phyloP scores from a whole-genome alignment of 2,113 vertebrate genomes.

The Chloroceryle aenea region DNA sequence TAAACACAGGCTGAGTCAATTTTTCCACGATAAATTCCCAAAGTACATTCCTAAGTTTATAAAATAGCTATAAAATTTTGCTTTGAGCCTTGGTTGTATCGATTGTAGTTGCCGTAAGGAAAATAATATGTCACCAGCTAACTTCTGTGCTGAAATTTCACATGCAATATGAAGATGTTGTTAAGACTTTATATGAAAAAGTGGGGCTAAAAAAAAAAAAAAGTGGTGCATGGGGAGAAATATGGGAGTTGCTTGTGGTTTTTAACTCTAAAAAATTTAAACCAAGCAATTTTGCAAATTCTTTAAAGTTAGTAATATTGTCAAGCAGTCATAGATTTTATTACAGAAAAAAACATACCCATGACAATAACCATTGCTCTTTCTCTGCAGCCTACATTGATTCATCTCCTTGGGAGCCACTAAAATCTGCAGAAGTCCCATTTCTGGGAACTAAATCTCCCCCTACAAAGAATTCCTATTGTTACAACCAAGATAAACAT shows the following conservation, averaged over 20 bases:
- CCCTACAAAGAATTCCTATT: not conserved
- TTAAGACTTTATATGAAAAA: not conserved
- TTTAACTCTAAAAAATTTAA: not conserved
- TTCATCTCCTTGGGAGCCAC: not conserved
- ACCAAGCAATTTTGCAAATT: not conserved
- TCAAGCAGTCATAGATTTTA: not conserved
- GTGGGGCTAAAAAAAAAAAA: not conserved
- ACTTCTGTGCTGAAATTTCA: not conserved
- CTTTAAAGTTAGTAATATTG: not conserved
- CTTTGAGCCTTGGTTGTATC: not conserved
- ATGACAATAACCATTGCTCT: not conserved
- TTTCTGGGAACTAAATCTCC: not conserved
- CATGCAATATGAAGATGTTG: not conserved
- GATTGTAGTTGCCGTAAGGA: not conserved
- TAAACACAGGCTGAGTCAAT: not conserved
- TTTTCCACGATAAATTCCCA: not conserved
- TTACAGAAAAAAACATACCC: not conserved
- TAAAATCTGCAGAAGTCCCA: not conserved
- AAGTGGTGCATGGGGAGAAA: not conserved
- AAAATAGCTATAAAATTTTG: not conserved
- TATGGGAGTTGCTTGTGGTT: not conserved
- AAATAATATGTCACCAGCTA: not conserved
- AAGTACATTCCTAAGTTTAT: not conserved
- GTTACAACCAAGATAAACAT: not conserved
- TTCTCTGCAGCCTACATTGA: not conserved